Percentiles rank a stretch among this genome's conserved stretches.
phyloP scores from a whole-genome alignment of 2,888 invertebrate genomes.

The Apamea monoglypha region DNA sequence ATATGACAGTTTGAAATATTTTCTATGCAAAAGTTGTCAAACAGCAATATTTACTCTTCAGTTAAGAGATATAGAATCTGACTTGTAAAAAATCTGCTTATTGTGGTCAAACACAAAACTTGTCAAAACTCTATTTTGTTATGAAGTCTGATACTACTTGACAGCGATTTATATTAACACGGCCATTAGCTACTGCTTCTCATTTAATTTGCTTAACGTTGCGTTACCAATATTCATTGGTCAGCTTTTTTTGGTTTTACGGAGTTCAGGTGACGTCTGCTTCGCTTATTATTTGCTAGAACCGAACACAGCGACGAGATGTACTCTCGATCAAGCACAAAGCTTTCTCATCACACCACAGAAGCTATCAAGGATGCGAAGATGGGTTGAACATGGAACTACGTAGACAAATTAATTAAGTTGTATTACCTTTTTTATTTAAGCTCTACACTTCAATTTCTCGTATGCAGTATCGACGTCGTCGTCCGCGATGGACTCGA shows the following conservation, averaged over 20 bases:
- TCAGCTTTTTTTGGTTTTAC: slow-evolving; percentile 24
- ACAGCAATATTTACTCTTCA: too few relatives aligned
- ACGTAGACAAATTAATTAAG: slow-evolving; percentile 43
- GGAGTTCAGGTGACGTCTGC: slow-evolving; percentile 22
- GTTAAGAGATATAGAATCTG: too few relatives aligned
- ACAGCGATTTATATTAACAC: slow-evolving; percentile 29
- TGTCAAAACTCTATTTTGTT: neutral
- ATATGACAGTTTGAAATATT: too few relatives aligned
- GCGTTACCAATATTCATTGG: slow-evolving; percentile 11
- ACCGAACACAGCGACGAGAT: slow-evolving; percentile 26
- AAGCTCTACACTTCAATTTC: slow-evolving; percentile 60
- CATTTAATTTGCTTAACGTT: slow-evolving; percentile 29
- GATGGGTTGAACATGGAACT: slow-evolving; percentile 21
- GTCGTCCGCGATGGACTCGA: slow-evolving; percentile 96
- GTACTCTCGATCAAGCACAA: slow-evolving; percentile 16
- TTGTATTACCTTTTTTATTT: slow-evolving; percentile 54
- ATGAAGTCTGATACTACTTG: neutral
- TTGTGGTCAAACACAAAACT: neutral
- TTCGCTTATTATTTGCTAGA: slow-evolving; percentile 48
- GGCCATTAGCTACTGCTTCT: slow-evolving; percentile 30
- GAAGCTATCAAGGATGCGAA: slow-evolving; percentile 30
- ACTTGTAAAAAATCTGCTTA: too few relatives aligned
- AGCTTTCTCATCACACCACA: slow-evolving; percentile 23
- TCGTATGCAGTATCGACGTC: slow-evolving; percentile 84
- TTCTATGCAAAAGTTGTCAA: too few relatives aligned